phyloP scores from a whole-genome alignment of 2,888 invertebrate species.

The Poecilus cupreus region DNA sequence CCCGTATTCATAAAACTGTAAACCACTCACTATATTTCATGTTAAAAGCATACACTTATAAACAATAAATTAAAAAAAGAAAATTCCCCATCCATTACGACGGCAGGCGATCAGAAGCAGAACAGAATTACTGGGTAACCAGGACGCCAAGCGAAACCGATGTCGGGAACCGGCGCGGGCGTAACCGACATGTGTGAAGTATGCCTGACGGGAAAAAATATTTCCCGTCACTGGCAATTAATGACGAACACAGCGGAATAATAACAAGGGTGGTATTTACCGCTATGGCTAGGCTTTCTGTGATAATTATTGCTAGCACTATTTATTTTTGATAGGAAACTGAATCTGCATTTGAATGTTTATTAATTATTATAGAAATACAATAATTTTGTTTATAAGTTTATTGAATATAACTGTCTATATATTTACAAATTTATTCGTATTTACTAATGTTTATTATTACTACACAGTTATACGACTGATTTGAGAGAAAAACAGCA shows the following conservation, averaged over 20 bases:
- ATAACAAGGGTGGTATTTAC: constrained; percentile 22
- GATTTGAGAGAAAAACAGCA: no score
- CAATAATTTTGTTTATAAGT: no score
- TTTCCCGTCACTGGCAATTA: constrained; percentile 31
- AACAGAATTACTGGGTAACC: not conserved
- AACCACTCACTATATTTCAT: constrained; percentile 33
- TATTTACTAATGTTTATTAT: no score
- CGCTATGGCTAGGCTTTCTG: no score
- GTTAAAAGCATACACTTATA: constrained; percentile 36
- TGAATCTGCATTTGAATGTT: no score
- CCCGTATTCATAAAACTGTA: constrained; percentile 31
- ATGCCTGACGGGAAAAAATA: constrained; percentile 45
- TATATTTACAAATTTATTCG: no score
- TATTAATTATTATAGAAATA: no score
- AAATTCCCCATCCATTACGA: constrained; percentile 18
- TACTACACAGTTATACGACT: no score
- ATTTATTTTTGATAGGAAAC: no score
- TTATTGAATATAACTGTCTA: no score
- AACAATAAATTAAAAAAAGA: constrained; percentile 36
- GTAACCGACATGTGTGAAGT: constrained; percentile 32
- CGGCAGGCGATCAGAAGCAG: constrained; percentile 6
- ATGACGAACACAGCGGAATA: constrained; percentile 36
- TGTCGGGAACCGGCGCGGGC: not conserved
- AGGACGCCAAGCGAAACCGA: not conserved
- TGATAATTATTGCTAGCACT: no score